These are phyloP conservation scores for Lithosia quadra DNA, from an alignment of 2,888 invertebrate species.

Conservation along the genomic window DNA sequence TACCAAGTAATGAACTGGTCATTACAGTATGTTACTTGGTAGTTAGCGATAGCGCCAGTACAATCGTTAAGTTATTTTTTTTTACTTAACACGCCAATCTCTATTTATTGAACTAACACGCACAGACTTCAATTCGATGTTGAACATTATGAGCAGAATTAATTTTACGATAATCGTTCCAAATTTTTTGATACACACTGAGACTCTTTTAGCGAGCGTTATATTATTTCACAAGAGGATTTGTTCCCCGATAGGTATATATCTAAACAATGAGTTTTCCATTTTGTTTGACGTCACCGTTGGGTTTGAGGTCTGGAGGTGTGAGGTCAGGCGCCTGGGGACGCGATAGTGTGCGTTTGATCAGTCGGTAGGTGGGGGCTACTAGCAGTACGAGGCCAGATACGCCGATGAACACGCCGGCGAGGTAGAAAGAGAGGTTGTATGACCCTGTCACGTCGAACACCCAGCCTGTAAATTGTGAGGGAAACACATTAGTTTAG, in stretches of 20 bases:
- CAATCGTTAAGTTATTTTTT: too few species aligned
- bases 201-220: not conserved
- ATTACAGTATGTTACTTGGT: too few species aligned
- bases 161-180: not conserved
- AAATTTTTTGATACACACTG: not conserved
- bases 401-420: slow-evolving; percentile 92
- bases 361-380: slow-evolving; percentile 58
- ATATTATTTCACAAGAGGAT: not conserved
- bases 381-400: slow-evolving; percentile 89
- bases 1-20: not conserved
- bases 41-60: too few species aligned
- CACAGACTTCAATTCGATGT: slow-evolving; percentile 8
- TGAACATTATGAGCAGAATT: not conserved
- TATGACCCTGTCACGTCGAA: slow-evolving; percentile 93
- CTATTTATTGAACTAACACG: not conserved
- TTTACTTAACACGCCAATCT: not conserved
- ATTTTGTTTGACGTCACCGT: slow-evolving; percentile 59
- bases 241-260: not conserved
- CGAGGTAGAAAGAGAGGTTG: slow-evolving; percentile 93
- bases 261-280: slow-evolving; percentile 53
- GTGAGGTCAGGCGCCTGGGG: not conserved
- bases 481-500: not conserved
- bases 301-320: slow-evolving; percentile 27
- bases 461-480: slow-evolving; percentile 90
- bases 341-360: slow-evolving; percentile 11